A percentile compares a stretch with the other conserved stretches of the same genome.
Evolutionary conservation across 2,888 invertebrate genomes (phyloP).

Genomic region (Saturnia japonica): DNA sequence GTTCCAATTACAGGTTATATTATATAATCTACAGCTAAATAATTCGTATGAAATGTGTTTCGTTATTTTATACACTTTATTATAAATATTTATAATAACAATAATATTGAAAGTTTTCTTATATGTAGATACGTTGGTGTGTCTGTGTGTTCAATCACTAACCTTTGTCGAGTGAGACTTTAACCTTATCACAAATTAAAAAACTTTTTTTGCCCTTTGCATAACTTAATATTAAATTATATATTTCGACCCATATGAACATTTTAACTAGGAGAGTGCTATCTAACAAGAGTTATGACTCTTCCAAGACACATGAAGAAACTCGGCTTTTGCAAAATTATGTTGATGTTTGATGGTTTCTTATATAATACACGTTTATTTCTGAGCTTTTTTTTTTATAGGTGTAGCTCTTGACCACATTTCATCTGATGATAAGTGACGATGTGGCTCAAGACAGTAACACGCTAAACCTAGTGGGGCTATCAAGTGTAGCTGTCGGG

Average conservation of each 20-base stretch:
- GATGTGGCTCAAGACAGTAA: too few species aligned
- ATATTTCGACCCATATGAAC: background rate
- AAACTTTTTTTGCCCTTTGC: background rate
- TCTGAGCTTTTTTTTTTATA: too few species aligned
- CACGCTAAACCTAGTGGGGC: too few species aligned
- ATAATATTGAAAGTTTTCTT: background rate
- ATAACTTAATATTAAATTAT: background rate
- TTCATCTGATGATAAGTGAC: too few species aligned
- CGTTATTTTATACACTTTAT: background rate
- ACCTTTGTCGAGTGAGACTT: conserved; percentile 1
- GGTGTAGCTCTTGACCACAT: too few species aligned
- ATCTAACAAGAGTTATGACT: background rate
- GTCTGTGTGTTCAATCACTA: background rate
- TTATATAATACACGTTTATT: too few species aligned
- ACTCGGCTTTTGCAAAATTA: too few species aligned
- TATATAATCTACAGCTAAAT: background rate
- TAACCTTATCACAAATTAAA: background rate
- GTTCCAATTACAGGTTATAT: too few species aligned
- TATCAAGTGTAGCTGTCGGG: too few species aligned
- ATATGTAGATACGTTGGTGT: background rate
- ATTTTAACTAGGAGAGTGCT: background rate
- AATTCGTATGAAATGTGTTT: background rate
- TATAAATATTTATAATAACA: background rate
- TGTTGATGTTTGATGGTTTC: too few species aligned
- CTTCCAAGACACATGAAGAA: too few species aligned